phyloP scores from a whole-genome alignment of 64 coral and sea anemone genomes.

The Montipora capricornis region DNA sequence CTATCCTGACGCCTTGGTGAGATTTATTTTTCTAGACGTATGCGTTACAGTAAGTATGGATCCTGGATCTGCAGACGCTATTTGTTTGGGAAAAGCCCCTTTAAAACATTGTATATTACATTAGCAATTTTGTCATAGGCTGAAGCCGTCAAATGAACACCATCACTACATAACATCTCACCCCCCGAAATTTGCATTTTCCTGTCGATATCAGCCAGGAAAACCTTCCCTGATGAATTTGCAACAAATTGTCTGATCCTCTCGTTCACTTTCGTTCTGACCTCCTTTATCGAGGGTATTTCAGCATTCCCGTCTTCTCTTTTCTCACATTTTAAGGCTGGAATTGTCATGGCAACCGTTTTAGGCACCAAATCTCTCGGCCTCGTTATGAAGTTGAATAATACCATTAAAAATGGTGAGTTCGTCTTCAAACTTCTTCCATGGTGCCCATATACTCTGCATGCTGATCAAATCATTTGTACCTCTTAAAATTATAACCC shows the following conservation, averaged over 20 bases:
- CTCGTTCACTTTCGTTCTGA: constrained; percentile 50
- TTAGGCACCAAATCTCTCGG: constrained; percentile 43
- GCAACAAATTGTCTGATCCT: constrained; percentile 46
- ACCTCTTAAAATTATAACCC: constrained; percentile 75
- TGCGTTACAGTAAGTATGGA: too few relatives aligned
- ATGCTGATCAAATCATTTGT: constrained; percentile 56
- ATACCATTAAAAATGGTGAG: constrained; percentile 53
- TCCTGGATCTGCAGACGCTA: too few relatives aligned
- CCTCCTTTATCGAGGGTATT: constrained; percentile 15
- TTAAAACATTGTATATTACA: constrained; percentile 40
- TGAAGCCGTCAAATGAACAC: constrained; percentile 51
- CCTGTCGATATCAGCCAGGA: constrained; percentile 59
- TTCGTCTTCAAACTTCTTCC: constrained; percentile 30
- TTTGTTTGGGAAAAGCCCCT: not conserved
- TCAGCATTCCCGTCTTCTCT: not conserved
- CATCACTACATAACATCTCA: constrained; percentile 49
- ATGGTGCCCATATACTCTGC: constrained; percentile 8
- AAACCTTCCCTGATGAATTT: constrained; percentile 31
- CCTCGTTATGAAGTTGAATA: constrained; percentile 23
- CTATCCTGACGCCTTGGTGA: too few relatives aligned
- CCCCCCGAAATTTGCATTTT: constrained; percentile 59
- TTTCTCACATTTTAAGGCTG: constrained; percentile 39
- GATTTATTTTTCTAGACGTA: too few relatives aligned
- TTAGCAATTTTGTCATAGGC: constrained; percentile 64
- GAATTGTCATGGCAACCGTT: constrained; percentile 58